Evolutionary conservation across 2,888 invertebrate species (phyloP).

Genomic region (Seira sanloemensis): DNA sequence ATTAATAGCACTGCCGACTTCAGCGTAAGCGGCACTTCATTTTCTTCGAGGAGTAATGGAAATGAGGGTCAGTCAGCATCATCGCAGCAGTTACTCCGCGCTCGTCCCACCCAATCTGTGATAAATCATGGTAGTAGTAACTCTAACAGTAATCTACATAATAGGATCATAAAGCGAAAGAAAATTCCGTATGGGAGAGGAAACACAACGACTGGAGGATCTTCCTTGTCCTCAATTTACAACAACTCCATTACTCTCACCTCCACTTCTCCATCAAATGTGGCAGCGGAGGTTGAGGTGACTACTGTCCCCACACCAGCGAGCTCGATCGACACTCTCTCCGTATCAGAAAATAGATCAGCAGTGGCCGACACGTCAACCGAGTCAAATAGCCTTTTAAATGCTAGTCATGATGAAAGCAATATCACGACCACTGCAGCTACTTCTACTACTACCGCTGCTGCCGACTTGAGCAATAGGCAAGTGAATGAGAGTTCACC

Average conservation of each 20-base stretch:
- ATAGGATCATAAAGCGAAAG: constrained; percentile 67
- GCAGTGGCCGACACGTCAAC: constrained; percentile 21
- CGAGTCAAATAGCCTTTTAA: constrained; percentile 53
- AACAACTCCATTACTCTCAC: constrained; percentile 37
- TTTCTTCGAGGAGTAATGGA: constrained; percentile 50
- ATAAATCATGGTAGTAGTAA: constrained; percentile 66
- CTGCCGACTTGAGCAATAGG: neutral
- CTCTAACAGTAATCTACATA: constrained; percentile 56
- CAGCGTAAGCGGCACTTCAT: constrained; percentile 29
- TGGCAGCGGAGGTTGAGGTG: constrained; percentile 15
- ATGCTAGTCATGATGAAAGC: constrained; percentile 54
- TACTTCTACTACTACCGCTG: neutral
- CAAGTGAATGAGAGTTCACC: constrained; percentile 33
- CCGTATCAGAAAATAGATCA: neutral
- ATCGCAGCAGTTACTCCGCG: constrained; percentile 39
- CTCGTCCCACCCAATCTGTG: constrained; percentile 67
- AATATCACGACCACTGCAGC: neutral
- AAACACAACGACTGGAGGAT: constrained; percentile 24
- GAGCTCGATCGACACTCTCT: neutral
- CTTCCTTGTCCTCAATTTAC: constrained; percentile 40
- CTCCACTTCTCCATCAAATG: neutral
- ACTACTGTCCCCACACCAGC: constrained; percentile 9
- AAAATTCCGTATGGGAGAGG: constrained; percentile 54
- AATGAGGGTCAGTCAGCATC: neutral
- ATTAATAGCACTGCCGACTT: constrained; percentile 28